Conservation (phyloP, 1,140 invertebrate species). For the Philaenus spumarius region DNA sequence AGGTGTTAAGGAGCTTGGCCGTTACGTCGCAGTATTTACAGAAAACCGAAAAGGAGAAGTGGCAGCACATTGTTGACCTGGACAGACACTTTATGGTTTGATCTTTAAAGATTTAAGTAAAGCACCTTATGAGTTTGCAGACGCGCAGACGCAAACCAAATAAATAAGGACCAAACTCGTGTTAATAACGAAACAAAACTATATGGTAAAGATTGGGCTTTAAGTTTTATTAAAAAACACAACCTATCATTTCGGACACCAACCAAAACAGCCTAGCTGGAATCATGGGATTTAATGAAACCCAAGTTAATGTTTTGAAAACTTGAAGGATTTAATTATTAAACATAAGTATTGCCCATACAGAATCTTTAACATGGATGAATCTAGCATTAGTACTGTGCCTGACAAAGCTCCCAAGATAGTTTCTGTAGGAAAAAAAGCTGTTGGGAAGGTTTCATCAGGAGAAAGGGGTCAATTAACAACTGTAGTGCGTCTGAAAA, state of each 20-base stretch:
- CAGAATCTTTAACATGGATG: slow-evolving; percentile 7
- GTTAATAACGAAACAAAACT: not conserved
- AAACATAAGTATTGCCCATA: not conserved
- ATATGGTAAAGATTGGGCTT: not conserved
- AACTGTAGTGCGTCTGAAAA: not conserved
- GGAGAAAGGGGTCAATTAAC: not conserved
- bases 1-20: not conserved
- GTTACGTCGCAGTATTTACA: not conserved
- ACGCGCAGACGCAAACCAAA: too few relatives aligned
- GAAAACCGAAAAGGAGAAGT: too few relatives aligned
- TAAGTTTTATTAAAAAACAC: not conserved
- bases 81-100: not conserved
- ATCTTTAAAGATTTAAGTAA: not conserved
- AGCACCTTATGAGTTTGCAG: not conserved
- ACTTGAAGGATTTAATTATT: not conserved
- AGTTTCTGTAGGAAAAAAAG: slow-evolving; percentile 3
- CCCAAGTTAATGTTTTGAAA: not conserved
- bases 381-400: not conserved
- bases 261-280: not conserved
- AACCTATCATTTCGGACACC: not conserved
- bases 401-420: not conserved
- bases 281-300: not conserved
- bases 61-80: not conserved
- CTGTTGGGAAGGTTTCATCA: slow-evolving; percentile 11
- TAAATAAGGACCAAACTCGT: not conserved